phyloP scores from a whole-genome alignment of 2,888 invertebrate genomes.

The Dione juno region DNA sequence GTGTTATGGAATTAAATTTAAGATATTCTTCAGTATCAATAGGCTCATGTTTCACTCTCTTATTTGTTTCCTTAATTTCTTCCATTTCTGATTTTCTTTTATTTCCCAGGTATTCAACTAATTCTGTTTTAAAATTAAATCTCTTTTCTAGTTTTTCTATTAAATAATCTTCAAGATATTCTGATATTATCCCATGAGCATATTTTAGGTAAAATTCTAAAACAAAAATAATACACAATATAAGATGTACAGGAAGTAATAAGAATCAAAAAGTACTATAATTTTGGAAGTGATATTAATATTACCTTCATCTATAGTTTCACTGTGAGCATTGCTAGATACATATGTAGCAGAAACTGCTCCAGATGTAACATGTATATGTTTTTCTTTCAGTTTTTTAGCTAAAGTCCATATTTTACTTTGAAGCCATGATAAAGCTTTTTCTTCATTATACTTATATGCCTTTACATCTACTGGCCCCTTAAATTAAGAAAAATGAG shows the following conservation, averaged over 20 bases:
- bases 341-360: slow-evolving; percentile 91
- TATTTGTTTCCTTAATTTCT: slow-evolving; percentile 61
- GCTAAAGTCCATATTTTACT: slow-evolving; percentile 87
- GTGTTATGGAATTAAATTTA: slow-evolving; percentile 58
- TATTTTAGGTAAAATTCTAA: slow-evolving; percentile 87
- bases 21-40: slow-evolving; percentile 62
- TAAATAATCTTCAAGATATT: slow-evolving; percentile 89
- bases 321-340: slow-evolving; percentile 84
- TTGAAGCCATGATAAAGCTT: slow-evolving; percentile 89
- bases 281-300: not conserved
- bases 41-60: slow-evolving; percentile 69
- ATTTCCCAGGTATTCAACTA: slow-evolving; percentile 73
- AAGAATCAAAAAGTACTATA: not conserved
- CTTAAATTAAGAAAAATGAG: slow-evolving; percentile 60
- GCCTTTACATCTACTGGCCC: slow-evolving; percentile 88
- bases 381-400: slow-evolving; percentile 85
- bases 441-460: slow-evolving; percentile 92
- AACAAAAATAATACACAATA: slow-evolving; percentile 50
- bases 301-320: slow-evolving; percentile 81
- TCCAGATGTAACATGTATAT: slow-evolving; percentile 89
- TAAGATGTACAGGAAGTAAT: not conserved
- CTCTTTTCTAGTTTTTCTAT: slow-evolving; percentile 85
- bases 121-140: slow-evolving; percentile 86
- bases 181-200: slow-evolving; percentile 91
- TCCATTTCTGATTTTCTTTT: slow-evolving; percentile 81